Conservation (phyloP, 2,888 invertebrate genomes). For the Apantesis nais region DNA sequence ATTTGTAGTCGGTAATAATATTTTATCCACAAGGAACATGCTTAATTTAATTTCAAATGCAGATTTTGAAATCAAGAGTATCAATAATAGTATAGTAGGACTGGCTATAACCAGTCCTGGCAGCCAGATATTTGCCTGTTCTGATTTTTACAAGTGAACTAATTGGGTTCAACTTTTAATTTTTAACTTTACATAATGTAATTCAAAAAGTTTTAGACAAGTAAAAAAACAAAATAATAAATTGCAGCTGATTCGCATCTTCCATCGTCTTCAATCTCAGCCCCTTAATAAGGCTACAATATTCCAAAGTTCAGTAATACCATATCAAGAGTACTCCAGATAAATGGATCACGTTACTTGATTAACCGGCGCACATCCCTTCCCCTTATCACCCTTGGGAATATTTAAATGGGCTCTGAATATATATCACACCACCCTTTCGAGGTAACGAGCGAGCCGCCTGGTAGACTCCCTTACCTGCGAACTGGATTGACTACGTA, state of each 20-base stretch:
- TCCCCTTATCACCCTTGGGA: conserved; percentile 83
- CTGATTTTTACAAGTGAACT: background rate
- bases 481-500: conserved; percentile 72
- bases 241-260: conserved; percentile 1
- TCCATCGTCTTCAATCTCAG: conserved; percentile 58
- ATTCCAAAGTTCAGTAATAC: conserved; percentile 79
- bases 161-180: background rate
- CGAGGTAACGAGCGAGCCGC: conserved; percentile 69
- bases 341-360: conserved; percentile 86
- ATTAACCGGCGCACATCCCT: conserved; percentile 83
- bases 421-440: conserved; percentile 82
- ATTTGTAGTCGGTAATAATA: no score
- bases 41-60: background rate
- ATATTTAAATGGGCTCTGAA: conserved; percentile 84
- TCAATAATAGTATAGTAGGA: background rate
- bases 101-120: background rate
- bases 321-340: conserved; percentile 83
- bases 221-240: background rate
- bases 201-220: background rate
- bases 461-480: conserved; percentile 74
- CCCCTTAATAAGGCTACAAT: conserved; percentile 75
- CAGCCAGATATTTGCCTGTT: background rate
- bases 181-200: background rate
- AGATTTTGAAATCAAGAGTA: background rate
- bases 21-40: background rate